Conservation (phyloP, 64 coral and sea anemone genomes). For the Stylophora pistillata region DNA sequence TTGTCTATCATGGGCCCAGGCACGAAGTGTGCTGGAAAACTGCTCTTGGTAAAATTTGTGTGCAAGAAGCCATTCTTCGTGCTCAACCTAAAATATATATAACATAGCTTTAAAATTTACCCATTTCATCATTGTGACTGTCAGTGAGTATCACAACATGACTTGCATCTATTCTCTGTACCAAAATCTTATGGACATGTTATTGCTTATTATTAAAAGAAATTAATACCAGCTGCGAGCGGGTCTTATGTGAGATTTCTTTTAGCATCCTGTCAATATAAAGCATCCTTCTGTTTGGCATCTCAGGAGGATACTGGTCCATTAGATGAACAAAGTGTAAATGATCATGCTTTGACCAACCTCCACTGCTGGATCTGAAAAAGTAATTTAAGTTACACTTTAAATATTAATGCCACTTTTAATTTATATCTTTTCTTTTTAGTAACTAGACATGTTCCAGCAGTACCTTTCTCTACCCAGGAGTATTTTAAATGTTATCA, state of each 20-base stretch:
- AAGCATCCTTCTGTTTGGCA: conserved; percentile 82
- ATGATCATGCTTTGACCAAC: conserved; percentile 86
- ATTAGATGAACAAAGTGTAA: conserved; percentile 84
- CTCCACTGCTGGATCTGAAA: conserved; percentile 62
- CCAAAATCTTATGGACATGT: background rate
- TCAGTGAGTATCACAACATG: background rate
- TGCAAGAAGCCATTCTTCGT: conserved; percentile 85
- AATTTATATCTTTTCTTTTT: no score
- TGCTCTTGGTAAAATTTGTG: conserved; percentile 91
- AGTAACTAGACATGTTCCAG: no score
- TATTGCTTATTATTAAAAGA: background rate
- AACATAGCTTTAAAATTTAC: background rate
- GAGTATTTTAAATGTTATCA: no score
- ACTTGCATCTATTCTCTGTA: background rate
- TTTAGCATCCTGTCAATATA: conserved; percentile 96
- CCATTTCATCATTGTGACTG: background rate
- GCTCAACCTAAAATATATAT: conserved; percentile 80
- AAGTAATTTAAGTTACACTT: no score
- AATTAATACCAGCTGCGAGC: conserved; percentile 60
- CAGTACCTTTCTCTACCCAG: no score
- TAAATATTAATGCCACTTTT: no score
- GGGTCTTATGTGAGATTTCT: conserved; percentile 85
- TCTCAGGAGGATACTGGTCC: conserved; percentile 89
- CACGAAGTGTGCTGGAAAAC: conserved; percentile 46
- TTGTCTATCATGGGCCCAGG: conserved; percentile 79